phyloP scores from a whole-genome alignment of 2,113 vertebrate genomes.

The Pantherophis guttatus region DNA sequence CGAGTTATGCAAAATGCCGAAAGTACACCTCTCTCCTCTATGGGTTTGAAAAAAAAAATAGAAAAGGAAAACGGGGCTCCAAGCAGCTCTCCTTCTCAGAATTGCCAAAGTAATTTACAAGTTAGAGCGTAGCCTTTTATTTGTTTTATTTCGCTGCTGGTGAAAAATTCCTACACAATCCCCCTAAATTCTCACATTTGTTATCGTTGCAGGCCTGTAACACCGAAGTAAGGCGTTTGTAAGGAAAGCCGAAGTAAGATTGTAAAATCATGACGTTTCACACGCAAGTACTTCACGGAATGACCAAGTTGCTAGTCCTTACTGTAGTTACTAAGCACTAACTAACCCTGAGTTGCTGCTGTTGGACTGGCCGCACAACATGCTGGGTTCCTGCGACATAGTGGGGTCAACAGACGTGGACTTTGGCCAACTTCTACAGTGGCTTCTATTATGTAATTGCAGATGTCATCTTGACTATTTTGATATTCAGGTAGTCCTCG shows the following conservation, averaged over 20 bases:
- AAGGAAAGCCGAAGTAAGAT: neutral
- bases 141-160: neutral
- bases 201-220: neutral
- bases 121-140: neutral
- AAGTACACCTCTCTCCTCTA: rapidly evolving
- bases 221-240: no score
- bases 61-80: neutral
- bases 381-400: neutral
- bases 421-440: neutral
- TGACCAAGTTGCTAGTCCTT: neutral
- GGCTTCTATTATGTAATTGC: neutral
- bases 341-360: neutral
- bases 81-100: no score
- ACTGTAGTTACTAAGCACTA: neutral
- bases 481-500: neutral
- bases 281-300: neutral
- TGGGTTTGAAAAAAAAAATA: rapidly evolving
- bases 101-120: neutral
- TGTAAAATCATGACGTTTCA: neutral
- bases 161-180: neutral
- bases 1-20: rapidly evolving
- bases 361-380: neutral
- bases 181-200: neutral
- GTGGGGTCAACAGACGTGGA: neutral
- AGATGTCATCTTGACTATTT: neutral